A percentile compares a stretch with the other conserved stretches of the same genome.
Evolutionary conservation across 2,888 invertebrate genomes (phyloP).

Genomic region (Notodromas monacha): DNA sequence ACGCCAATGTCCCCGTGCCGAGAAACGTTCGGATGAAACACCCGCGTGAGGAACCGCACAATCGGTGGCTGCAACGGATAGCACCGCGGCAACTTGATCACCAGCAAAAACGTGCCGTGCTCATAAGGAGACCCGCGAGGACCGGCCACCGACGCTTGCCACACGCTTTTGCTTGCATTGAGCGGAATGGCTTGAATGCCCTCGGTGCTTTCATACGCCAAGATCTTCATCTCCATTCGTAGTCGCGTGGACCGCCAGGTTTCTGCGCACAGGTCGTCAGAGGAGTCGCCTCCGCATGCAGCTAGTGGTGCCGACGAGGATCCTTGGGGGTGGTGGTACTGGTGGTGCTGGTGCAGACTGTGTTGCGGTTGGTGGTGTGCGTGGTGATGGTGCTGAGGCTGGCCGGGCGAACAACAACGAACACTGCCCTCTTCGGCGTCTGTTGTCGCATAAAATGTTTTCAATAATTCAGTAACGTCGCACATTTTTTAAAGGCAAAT

Average conservation of each 20-base stretch:
- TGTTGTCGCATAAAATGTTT: too few species aligned
- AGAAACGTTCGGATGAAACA: constrained; percentile 75
- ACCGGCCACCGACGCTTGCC: constrained; percentile 73
- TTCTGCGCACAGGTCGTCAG: too few species aligned
- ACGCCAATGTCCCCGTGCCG: constrained; percentile 81
- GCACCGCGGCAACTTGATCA: constrained; percentile 14
- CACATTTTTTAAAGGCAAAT: too few species aligned
- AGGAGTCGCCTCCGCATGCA: too few species aligned
- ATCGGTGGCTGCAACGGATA: constrained; percentile 74
- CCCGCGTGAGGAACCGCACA: constrained; percentile 63
- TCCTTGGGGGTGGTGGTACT: too few species aligned
- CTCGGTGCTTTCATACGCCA: constrained; percentile 34
- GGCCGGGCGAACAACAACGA: too few species aligned
- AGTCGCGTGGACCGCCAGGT: constrained; percentile 51
- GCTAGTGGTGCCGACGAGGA: too few species aligned
- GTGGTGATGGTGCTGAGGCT: too few species aligned
- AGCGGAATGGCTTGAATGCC: constrained; percentile 50
- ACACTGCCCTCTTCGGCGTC: too few species aligned
- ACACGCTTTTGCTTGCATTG: constrained; percentile 47
- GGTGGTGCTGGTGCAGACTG: too few species aligned
- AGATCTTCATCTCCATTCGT: constrained; percentile 30
- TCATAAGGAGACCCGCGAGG: constrained; percentile 75
- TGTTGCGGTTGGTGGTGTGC: too few species aligned
- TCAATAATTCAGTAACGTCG: too few species aligned
- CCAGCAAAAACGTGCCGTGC: constrained; percentile 15